A percentile compares a stretch with the other conserved stretches of the same genome.
phyloP scores from a whole-genome alignment of 2,797 vertebrate species.

The Leptodactylus fallax region DNA sequence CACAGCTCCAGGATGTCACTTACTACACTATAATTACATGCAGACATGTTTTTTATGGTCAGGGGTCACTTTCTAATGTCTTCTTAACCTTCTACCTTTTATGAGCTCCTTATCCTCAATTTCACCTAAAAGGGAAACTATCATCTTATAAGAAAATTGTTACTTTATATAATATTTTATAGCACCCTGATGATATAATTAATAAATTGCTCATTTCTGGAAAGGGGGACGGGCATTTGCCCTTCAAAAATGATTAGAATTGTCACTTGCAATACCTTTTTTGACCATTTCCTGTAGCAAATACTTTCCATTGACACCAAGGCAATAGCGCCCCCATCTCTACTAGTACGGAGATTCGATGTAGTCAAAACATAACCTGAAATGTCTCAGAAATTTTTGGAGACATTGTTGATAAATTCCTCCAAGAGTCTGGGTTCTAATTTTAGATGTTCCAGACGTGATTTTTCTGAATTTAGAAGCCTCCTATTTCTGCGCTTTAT shows the following conservation, averaged over 20 bases:
- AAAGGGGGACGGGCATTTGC: not conserved
- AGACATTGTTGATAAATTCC: not conserved
- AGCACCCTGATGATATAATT: not conserved
- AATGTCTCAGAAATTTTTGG: not conserved
- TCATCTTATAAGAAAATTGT: not conserved
- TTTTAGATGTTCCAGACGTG: constrained; percentile 18
- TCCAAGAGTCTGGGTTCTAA: not conserved
- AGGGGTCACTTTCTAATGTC: not conserved
- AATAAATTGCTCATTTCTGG: not conserved
- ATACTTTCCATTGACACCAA: not conserved
- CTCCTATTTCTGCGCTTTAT: not conserved
- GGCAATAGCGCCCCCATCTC: constrained; percentile 6
- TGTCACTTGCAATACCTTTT: not conserved
- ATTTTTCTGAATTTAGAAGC: not conserved
- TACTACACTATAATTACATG: constrained; percentile 16
- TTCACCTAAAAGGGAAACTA: not conserved
- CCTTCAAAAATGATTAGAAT: not conserved
- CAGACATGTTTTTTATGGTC: not conserved
- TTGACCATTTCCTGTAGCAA: not conserved
- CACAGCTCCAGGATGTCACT: not conserved
- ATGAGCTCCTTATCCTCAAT: not conserved
- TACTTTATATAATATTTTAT: not conserved
- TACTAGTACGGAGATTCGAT: too few relatives aligned
- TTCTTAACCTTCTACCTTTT: not conserved
- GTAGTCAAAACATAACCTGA: not conserved